Base-by-base conservation (phyloP, 2,888 invertebrate genomes). In the Spodoptera exigua region DNA sequence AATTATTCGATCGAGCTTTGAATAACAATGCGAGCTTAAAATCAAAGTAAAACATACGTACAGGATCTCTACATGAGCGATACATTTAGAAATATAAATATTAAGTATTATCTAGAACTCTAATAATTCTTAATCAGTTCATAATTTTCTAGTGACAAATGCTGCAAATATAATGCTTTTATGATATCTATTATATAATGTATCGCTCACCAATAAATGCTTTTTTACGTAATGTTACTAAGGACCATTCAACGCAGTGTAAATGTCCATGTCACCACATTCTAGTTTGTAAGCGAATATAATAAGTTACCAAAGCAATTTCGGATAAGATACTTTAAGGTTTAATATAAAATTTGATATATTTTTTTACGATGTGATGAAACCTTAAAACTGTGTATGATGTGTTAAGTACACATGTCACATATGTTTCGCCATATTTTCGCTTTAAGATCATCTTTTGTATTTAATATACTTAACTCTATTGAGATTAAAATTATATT, bases 281-380 rank as follows among this genome's bases (percentile, higher is more conserved):
- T 68, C 69, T 84, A 84, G 80, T 58, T 63, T 66, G 51, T 89
- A 88, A 87, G 86, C 84, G 82, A 81, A 79, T 82, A 83, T 65
- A 85, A 84, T 92, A 90, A 93, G 93, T 93, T 93, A 93, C 93
- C 93, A 93, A 93, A 93, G 93, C 92, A 90, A 91, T 91, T 86
- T 87, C 74, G 76, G 80, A 78, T 89, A 87, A 87, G 85, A 65
- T 76, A 82, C 61, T 79, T 66, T 85, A 84, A 82, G 76, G 81
- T 71, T 70, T 73, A 73, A 67, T 76, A 70, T 69, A 73, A 71
- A 80, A 77, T 70, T 82, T 76, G 79, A 82, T 81, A 88, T 91
- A 89, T 90, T 90, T 92, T 92, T 91, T 73, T 90, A 91, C 63
- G 69, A 84, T 79, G 81, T 80, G 83, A 83, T 72, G 70, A 51